phyloP scores from a whole-genome alignment of 2,888 invertebrate species.

The Arrhopalites spinosus region DNA sequence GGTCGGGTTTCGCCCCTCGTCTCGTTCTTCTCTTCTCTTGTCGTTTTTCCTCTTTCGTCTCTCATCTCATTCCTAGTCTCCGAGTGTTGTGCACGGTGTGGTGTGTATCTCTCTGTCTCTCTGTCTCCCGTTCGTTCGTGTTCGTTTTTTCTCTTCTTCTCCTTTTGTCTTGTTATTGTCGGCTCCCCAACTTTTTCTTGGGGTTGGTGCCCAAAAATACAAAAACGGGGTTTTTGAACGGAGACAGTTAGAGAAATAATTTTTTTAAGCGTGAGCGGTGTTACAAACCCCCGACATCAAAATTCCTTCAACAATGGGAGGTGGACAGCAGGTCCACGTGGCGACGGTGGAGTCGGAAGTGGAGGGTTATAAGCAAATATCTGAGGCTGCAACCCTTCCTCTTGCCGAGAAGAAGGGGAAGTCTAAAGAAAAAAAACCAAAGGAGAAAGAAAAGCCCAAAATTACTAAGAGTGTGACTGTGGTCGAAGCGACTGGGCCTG shows the following conservation, averaged over 20 bases:
- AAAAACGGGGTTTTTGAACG: no score
- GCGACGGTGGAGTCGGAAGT: slow-evolving; percentile 86
- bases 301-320: slow-evolving; percentile 53
- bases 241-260: background rate
- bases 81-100: slow-evolving; percentile 36
- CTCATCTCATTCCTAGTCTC: slow-evolving; percentile 33
- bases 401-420: slow-evolving; percentile 54
- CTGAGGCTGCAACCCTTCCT: slow-evolving; percentile 56
- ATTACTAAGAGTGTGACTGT: slow-evolving; percentile 55
- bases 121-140: slow-evolving; percentile 19
- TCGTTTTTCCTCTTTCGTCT: background rate
- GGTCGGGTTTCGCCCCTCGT: slow-evolving; percentile 47
- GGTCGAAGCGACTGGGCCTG: slow-evolving; percentile 12
- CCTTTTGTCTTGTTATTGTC: no score
- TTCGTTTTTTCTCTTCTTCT: background rate
- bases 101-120: slow-evolving; percentile 32
- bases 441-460: slow-evolving; percentile 54
- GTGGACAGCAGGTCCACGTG: slow-evolving; percentile 75
- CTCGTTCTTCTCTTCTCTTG: slow-evolving; percentile 36
- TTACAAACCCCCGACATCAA: background rate
- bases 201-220: no score
- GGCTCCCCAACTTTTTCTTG: no score
- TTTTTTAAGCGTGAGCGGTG: background rate
- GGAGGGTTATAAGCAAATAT: slow-evolving; percentile 61
- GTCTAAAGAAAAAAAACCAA: slow-evolving; percentile 55